phyloP scores from a whole-genome alignment of 2,113 vertebrate species.

The Vulpes vulpes region DNA sequence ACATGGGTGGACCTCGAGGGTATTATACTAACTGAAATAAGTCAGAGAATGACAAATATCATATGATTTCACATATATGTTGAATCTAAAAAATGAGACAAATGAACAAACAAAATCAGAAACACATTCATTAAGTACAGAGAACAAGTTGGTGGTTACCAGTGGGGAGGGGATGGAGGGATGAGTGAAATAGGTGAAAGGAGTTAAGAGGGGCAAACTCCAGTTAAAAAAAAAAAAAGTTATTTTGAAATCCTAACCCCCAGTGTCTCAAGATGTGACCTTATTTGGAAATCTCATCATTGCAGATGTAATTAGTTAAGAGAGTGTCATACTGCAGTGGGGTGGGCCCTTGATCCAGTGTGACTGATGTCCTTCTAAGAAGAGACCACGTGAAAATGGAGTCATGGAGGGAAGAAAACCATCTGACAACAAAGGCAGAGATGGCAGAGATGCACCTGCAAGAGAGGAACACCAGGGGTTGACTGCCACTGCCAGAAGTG shows the following conservation, averaged over 20 bases:
- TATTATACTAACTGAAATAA: not conserved
- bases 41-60: not conserved
- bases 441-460: not conserved
- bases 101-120: not conserved
- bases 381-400: not conserved
- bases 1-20: not conserved
- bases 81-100: not conserved
- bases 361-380: not conserved
- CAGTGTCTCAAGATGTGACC: not conserved
- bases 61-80: not conserved
- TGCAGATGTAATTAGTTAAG: not conserved
- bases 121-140: not conserved
- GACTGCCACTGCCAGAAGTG: not conserved
- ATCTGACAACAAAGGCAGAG: not conserved
- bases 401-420: not conserved
- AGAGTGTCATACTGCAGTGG: not conserved
- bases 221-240: not conserved
- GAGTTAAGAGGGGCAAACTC: not conserved
- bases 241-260: constrained; percentile 19
- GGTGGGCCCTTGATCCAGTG: not conserved
- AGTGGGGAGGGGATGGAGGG: not conserved
- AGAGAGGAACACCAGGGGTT: rapidly evolving
- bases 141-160: not conserved
- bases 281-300: not conserved
- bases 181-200: not conserved